phyloP scores from a whole-genome alignment of 2,113 vertebrate species.

The Sula dactylatra region DNA sequence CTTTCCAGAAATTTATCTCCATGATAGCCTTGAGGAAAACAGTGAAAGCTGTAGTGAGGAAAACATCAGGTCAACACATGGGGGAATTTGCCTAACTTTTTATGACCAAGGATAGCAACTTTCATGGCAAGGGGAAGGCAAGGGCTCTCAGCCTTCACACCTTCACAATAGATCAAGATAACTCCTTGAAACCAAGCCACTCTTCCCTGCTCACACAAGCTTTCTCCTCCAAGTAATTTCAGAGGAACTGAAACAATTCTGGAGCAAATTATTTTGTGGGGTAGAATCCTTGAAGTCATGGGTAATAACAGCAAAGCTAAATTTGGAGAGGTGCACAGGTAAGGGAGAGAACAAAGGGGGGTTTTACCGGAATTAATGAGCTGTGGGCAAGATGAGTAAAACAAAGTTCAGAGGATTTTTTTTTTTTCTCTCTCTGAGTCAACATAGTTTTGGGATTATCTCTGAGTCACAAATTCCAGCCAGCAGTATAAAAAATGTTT shows the following conservation, averaged over 20 bases:
- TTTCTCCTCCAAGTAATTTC: background rate
- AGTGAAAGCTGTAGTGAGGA: background rate
- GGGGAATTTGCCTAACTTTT: background rate
- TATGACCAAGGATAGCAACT: background rate
- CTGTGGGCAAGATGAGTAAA: background rate
- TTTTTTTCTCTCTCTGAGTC: background rate
- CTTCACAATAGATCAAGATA: background rate
- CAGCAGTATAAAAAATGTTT: background rate
- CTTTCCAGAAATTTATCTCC: background rate
- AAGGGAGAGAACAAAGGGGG: background rate
- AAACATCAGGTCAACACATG: background rate
- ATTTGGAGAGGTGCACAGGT: background rate
- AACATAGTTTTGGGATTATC: background rate
- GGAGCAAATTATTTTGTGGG: background rate
- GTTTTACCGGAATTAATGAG: background rate
- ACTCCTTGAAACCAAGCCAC: background rate
- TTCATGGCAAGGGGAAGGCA: background rate
- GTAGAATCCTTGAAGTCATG: background rate
- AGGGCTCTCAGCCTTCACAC: background rate
- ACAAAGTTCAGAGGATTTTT: background rate
- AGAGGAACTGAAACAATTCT: background rate
- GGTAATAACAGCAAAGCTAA: background rate
- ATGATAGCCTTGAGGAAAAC: background rate
- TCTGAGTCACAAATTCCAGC: slow-evolving; percentile 32
- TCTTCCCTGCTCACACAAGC: background rate